Base-by-base conservation (phyloP, 2,888 invertebrate genomes). In the Bursaphelenchus okinawaensis region DNA sequence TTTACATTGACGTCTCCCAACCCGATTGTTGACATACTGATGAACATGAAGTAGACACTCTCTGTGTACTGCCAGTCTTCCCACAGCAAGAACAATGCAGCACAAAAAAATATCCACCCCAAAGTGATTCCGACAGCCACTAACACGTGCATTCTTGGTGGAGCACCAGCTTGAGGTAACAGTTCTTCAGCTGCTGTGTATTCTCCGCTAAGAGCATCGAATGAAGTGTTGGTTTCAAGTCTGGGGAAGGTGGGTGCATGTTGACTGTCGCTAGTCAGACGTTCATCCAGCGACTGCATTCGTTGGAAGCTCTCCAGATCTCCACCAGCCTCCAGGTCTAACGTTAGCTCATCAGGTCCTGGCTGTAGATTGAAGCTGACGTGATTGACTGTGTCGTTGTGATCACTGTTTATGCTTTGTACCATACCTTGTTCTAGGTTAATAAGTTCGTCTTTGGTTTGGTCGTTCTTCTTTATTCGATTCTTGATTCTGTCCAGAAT, bases 21-120 rank as follows among this genome's bases (percentile, higher is more conserved):
- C 52, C 80, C 80, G 54, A 85, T 84, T n/a, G 84, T 85, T 51
- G 79, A 76, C 24, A 79, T 52, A 7, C 74, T 74, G 65, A 85
- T 83, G 71, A 85, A 85, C 69, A 86, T 83, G 74, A 85, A 86
- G 74, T 86, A 85, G 68, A 84, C 80, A 7, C 84, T 82, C 57
- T 84, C 83, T 16, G 83, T 74, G 69, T 83, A 84, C 20, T 73
- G 80, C 85, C 85, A 86, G 24, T 89, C 88, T 84, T 95, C 94
- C 92, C 93, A 94, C 80, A 89, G 86, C 2, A 90, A 88, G 84
- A 96, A 96, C 58, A 96, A 87, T 82, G 90, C 86, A 1, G 93
- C 93, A 26, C 95, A 95, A 67, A 91, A 91, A 82, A 91, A 88
- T 63, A 91, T 89, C 84, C 90, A 90, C 82, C 90, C 89, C 74